Conservation (phyloP, 2,797 vertebrate species). For the Sebastes steindachneri region DNA sequence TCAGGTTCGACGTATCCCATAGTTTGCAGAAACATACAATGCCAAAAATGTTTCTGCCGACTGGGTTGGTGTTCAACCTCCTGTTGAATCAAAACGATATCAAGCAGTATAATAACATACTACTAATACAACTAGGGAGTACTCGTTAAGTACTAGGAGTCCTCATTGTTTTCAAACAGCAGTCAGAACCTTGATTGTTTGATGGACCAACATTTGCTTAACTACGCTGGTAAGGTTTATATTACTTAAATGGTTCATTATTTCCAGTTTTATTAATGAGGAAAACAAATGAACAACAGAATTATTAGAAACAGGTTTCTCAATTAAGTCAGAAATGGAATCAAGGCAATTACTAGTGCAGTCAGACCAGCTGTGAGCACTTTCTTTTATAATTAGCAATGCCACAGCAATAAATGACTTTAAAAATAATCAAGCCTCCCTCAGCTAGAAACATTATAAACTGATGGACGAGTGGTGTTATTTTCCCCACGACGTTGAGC, state of each 20-base stretch:
- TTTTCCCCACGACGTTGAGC: constrained; percentile 4
- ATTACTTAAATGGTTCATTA: constrained; percentile 11
- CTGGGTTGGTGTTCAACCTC: no score
- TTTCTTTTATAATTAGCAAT: constrained; percentile 50
- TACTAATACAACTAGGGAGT: no score
- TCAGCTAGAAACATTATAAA: constrained; percentile 16
- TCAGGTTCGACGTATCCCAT: background rate
- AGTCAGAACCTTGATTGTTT: background rate
- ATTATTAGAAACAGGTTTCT: constrained; percentile 4
- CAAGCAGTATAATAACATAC: no score
- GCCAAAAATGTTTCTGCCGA: no score
- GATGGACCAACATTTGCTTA: background rate
- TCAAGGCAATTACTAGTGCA: constrained; percentile 35
- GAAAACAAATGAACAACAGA: constrained; percentile 8
- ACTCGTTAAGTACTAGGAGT: background rate
- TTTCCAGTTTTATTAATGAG: constrained; percentile 25
- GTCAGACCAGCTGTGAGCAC: constrained; percentile 17
- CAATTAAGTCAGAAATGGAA: constrained; percentile 42
- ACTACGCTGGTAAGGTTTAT: background rate
- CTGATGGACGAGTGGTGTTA: background rate
- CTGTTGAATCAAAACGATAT: no score
- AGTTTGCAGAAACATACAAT: no score
- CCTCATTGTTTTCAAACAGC: background rate
- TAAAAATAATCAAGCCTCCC: constrained; percentile 31
- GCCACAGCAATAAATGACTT: constrained; percentile 38